A percentile compares a stretch with the other conserved stretches of the same genome.
Evolutionary conservation across 2,113 vertebrate genomes (phyloP).

Genomic region (Pterophyllum scalare): DNA sequence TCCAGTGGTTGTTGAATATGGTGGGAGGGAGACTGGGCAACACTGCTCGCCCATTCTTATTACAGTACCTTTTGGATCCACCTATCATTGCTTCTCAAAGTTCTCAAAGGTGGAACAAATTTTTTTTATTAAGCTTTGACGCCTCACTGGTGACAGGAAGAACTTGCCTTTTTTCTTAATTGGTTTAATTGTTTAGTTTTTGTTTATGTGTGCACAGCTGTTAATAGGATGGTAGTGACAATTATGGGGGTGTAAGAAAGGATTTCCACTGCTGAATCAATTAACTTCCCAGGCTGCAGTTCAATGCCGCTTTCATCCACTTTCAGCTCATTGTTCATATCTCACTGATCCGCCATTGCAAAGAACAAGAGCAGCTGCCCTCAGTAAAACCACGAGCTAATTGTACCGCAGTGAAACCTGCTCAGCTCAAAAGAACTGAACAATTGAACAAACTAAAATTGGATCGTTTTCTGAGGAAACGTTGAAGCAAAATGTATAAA

Average conservation of each 20-base stretch:
- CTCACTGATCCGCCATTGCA: neutral
- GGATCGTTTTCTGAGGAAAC: neutral
- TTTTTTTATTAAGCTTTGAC: neutral
- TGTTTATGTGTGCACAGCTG: neutral
- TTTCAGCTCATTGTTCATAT: neutral
- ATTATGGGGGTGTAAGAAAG: conserved; percentile 23
- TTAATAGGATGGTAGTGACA: conserved; percentile 5
- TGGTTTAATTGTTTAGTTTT: neutral
- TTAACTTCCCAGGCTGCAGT: neutral
- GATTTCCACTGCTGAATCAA: neutral
- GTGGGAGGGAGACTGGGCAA: neutral
- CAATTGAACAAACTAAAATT: conserved; percentile 5
- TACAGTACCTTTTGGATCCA: neutral
- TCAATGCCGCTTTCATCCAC: neutral
- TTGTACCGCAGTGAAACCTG: neutral
- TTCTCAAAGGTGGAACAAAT: neutral
- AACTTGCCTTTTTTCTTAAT: neutral
- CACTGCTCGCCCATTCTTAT: neutral
- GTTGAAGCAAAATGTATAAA: neutral
- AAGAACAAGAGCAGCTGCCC: neutral
- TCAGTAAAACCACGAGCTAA: neutral
- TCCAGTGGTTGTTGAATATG: neutral
- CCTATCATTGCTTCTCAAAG: neutral
- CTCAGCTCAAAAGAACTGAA: neutral
- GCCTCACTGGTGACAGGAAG: neutral